Evolutionary conservation across 2,113 vertebrate genomes (phyloP), one percentile per base, ranked within the genome.

Genomic region (Antennarius striatus): DNA sequence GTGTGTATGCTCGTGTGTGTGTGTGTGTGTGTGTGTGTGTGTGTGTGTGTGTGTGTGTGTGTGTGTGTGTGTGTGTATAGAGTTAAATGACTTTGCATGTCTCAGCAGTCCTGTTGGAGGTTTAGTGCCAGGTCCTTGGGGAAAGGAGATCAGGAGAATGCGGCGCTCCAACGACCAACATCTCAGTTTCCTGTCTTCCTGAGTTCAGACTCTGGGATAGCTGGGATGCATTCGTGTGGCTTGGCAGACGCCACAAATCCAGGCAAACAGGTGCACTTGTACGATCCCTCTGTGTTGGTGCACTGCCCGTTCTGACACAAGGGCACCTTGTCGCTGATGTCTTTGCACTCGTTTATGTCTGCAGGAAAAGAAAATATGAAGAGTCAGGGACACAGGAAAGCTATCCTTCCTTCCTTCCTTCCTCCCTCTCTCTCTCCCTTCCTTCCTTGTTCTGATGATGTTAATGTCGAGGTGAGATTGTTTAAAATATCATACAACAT

Each of bases 281-380:
- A 98, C 42, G 96, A 97, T 17, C 96, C 96, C 77, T 98, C 96
- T 0, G 94, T 96, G 92, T 98, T 98, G 89, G 89, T 74, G 1
- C 96, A 98, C 75, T 84, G 90, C 40, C 94, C 95, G 0, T 95
- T 94, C 74, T 69, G 90, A 80, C 96, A 98, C 79, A 97, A 89
- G 2, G 92, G 90, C 39, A 92, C 92, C n/a, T 93, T 91, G 89
- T 88, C 88, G 10, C 93, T 82, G 89, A 95, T 92, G 89, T 96
- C 95, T 36, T 96, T 93, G 5, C 96, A 98, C 71, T 98, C 96
- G 1, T 98, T 95, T 80, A 98, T 94, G 81, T 98, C 96, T 98
- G 88, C 42, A 60, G 78, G 72, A 30, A 58, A 65, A 63, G 12
- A 17, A 75, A 48, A 82, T 22, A 57, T 10, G 54, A 56, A 4